Percentiles rank a stretch among this genome's conserved stretches.
These are phyloP conservation scores for Clusia tigrina DNA, from an alignment of 2,888 invertebrate species.

Conservation along the genomic window DNA sequence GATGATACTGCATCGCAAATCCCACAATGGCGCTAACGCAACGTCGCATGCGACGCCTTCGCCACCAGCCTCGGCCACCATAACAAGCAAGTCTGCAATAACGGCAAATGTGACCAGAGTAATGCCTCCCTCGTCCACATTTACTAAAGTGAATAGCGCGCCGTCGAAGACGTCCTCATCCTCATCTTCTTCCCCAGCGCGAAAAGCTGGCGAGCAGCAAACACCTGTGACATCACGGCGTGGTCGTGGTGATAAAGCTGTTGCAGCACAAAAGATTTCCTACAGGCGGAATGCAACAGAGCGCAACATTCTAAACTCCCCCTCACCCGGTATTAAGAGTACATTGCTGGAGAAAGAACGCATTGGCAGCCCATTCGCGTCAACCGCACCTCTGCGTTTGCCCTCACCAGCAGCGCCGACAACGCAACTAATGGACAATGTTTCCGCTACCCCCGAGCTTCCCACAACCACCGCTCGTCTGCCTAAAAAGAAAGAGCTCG, in stretches of 20 bases:
- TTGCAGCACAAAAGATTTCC: no score
- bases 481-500: slow-evolving; percentile 34
- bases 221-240: not conserved
- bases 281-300: slow-evolving; percentile 9
- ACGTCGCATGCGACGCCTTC: no score
- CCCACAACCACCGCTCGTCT: slow-evolving; percentile 19
- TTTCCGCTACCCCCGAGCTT: not conserved
- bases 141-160: not conserved
- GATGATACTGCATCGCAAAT: slow-evolving; percentile 76
- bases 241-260: not conserved
- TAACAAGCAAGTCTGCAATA: not conserved
- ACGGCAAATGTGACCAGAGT: slow-evolving; percentile 1
- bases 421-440: not conserved
- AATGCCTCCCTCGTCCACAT: no score
- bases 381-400: slow-evolving; percentile 11
- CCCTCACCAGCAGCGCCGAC: slow-evolving; percentile 9
- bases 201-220: no score
- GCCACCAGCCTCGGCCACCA: not conserved
- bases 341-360: not conserved
- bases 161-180: slow-evolving; percentile 13
- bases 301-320: not conserved
- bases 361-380: not conserved
- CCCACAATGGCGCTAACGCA: slow-evolving; percentile 66
- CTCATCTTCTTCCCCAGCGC: slow-evolving; percentile 17
- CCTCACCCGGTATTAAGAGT: not conserved